Evolutionary conservation across 2,888 invertebrate species (phyloP).

Genomic region (Rhaphigaster nebulosa): DNA sequence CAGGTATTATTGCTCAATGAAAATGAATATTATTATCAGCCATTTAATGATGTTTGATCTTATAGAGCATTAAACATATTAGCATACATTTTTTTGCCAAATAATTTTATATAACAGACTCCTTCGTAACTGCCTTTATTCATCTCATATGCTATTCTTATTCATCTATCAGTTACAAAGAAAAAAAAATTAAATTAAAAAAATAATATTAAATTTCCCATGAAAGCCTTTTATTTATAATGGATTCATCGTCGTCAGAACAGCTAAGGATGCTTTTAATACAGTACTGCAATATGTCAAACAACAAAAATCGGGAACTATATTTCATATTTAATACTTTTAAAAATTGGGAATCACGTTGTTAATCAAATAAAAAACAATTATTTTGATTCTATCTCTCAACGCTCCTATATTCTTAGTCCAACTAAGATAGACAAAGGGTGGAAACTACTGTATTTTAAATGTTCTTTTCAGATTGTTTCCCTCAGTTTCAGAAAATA

Average conservation of each 20-base stretch:
- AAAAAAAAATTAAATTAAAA: neutral
- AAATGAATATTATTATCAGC: neutral
- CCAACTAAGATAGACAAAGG: neutral
- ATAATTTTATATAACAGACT: neutral
- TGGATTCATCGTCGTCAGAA: neutral
- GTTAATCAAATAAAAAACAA: neutral
- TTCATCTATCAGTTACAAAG: neutral
- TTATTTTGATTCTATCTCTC: neutral
- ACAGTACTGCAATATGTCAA: neutral
- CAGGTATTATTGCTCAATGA: neutral
- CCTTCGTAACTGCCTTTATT: neutral
- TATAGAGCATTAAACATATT: neutral
- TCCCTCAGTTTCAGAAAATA: neutral
- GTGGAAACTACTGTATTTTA: neutral
- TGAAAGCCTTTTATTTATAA: neutral
- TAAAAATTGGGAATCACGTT: neutral
- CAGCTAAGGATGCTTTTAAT: neutral
- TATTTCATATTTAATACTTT: neutral
- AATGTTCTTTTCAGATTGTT: no score
- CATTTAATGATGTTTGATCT: neutral
- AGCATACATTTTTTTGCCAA: neutral
- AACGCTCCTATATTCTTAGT: neutral
- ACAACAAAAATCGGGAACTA: neutral
- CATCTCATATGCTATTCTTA: neutral
- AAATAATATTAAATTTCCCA: neutral